These are phyloP conservation scores for Clarias gariepinus DNA, from an alignment of 2,113 vertebrate genomes.

Conservation along the genomic window DNA sequence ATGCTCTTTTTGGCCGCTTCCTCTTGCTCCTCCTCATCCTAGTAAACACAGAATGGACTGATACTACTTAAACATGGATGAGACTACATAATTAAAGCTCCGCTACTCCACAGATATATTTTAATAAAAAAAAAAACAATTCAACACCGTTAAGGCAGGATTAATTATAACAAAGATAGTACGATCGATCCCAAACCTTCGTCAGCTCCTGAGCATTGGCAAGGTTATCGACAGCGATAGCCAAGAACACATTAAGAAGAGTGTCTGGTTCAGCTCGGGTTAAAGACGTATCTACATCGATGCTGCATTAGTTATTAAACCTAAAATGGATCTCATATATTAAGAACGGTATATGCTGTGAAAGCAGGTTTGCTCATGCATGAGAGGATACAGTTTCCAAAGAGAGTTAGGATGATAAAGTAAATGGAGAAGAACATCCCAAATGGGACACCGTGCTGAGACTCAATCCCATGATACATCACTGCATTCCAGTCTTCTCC, in stretches of 20 bases:
- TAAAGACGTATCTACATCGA: slow-evolving; percentile 70
- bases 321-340: background rate
- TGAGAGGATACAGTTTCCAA: slow-evolving; percentile 97
- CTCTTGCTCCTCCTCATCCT: slow-evolving; percentile 98
- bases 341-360: background rate
- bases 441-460: slow-evolving; percentile 87
- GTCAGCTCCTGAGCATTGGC: slow-evolving; percentile 96
- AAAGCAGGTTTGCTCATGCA: background rate
- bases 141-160: background rate
- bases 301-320: background rate
- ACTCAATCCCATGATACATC: slow-evolving; percentile 97
- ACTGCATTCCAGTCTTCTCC: slow-evolving; percentile 98
- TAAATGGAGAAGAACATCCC: slow-evolving; percentile 97
- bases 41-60: slow-evolving; percentile 3
- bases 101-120: background rate
- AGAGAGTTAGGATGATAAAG: slow-evolving; percentile 95
- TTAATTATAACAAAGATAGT: background rate
- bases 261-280: slow-evolving; percentile 78
- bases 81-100: background rate
- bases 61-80: background rate
- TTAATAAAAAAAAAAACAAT: background rate
- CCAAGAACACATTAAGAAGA: slow-evolving; percentile 93
- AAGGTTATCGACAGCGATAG: slow-evolving; percentile 95
- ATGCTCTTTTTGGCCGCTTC: slow-evolving; percentile 96
- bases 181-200: slow-evolving; percentile 75